These are phyloP conservation scores for Eupithecia subumbrata DNA, from an alignment of 2,888 invertebrate genomes.

Conservation along the genomic window DNA sequence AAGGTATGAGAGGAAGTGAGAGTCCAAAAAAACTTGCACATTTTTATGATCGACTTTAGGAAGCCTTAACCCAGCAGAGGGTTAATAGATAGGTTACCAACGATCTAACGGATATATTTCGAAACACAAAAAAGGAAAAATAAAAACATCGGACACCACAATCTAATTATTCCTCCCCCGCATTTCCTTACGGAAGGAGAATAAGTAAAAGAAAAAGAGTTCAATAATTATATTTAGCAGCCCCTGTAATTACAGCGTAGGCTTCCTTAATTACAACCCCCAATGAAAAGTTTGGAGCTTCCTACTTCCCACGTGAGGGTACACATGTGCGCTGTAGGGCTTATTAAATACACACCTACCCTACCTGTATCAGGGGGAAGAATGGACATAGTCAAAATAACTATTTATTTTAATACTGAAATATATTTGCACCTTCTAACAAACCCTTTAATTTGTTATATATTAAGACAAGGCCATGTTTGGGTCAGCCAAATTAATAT, in stretches of 20 bases:
- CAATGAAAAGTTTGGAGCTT: constrained; percentile 80
- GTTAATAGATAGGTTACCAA: not conserved
- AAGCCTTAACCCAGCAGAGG: not conserved
- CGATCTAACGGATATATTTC: not conserved
- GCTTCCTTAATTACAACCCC: constrained; percentile 79
- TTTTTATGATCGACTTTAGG: not conserved
- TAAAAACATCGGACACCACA: constrained; percentile 9
- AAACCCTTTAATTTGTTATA: too few species aligned
- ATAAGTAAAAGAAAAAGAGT: constrained; percentile 68
- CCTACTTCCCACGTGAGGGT: constrained; percentile 78
- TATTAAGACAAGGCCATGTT: too few species aligned
- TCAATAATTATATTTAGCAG: constrained; percentile 82
- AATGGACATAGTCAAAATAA: too few species aligned
- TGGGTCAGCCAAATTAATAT: too few species aligned
- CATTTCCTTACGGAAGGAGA: constrained; percentile 56
- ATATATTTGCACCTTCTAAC: not conserved
- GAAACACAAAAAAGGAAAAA: not conserved
- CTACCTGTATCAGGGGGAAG: not conserved
- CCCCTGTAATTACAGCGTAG: constrained; percentile 81
- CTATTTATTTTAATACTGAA: too few species aligned
- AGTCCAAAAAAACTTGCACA: not conserved
- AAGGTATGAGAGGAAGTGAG: not conserved
- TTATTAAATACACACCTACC: constrained; percentile 64
- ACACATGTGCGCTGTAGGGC: constrained; percentile 76
- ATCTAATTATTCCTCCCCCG: constrained; percentile 45